These are phyloP conservation scores for Manacus vitellinus DNA, from an alignment of 2,113 vertebrate genomes.

Conservation along the genomic window DNA sequence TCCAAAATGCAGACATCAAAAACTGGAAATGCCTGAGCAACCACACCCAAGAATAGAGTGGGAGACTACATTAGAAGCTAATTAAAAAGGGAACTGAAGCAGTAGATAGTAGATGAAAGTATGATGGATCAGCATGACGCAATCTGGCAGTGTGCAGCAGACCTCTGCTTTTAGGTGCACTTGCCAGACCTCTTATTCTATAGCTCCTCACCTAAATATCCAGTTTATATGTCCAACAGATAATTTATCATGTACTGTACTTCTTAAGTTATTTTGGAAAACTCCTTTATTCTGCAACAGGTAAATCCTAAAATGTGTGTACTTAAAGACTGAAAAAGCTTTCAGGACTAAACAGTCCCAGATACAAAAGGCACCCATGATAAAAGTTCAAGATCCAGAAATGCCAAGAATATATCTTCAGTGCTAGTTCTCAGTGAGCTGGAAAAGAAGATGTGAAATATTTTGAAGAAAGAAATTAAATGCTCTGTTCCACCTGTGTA, in stretches of 20 bases:
- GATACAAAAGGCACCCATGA: neutral
- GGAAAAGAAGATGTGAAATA: neutral
- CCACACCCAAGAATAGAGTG: neutral
- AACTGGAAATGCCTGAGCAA: neutral
- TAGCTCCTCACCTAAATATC: neutral
- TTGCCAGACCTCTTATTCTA: neutral
- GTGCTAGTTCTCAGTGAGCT: neutral
- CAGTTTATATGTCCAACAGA: neutral
- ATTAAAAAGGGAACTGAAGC: neutral
- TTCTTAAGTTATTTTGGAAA: neutral
- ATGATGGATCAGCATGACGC: neutral
- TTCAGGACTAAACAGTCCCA: neutral
- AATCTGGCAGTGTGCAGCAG: neutral
- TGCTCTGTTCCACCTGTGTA: neutral
- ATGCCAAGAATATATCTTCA: neutral
- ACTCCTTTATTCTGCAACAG: neutral
- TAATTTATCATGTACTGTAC: neutral
- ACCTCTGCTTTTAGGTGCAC: neutral
- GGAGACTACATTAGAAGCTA: neutral
- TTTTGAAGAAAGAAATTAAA: neutral
- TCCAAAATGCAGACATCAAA: neutral
- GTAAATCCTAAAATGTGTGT: neutral
- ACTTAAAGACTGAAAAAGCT: neutral
- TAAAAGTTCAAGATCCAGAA: neutral
- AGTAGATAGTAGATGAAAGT: neutral